Percentiles rank a stretch among this genome's conserved stretches.
phyloP scores from a whole-genome alignment of 2,113 vertebrate genomes.

The Arvicanthis niloticus region DNA sequence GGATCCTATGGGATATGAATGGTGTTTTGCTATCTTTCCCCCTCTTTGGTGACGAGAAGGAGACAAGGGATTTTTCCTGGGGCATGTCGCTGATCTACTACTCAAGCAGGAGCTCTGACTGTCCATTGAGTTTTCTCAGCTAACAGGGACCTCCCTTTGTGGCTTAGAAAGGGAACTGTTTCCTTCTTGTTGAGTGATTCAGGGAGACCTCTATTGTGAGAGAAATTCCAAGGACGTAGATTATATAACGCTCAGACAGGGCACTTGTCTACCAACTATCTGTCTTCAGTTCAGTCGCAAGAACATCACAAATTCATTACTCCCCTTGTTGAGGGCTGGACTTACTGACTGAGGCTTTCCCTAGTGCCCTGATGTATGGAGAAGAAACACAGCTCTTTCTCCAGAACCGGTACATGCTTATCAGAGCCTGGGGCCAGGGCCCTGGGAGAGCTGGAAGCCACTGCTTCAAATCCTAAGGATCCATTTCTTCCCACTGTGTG shows the following conservation, averaged over 20 bases:
- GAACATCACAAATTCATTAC: not conserved
- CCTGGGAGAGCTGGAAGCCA: not conserved
- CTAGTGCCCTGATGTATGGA: not conserved
- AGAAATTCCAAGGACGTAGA: not conserved
- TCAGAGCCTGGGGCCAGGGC: not conserved
- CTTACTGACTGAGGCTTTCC: not conserved
- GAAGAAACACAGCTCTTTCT: not conserved
- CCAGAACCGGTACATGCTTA: not conserved
- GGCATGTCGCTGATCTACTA: fast-evolving
- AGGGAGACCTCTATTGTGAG: not conserved
- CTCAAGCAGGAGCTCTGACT: not conserved
- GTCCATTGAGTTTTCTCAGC: not conserved
- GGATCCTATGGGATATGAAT: not conserved
- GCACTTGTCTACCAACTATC: not conserved
- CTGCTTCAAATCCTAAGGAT: not conserved
- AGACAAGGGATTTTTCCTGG: not conserved
- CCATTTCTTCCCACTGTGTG: not conserved
- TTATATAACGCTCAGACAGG: not conserved
- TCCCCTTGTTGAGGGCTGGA: not conserved
- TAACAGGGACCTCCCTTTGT: not conserved
- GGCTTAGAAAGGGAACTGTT: not conserved
- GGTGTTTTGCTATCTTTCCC: not conserved
- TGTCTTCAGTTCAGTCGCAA: not conserved
- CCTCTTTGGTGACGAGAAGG: not conserved
- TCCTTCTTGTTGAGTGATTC: conserved; percentile 32